Evolutionary conservation across 2,797 vertebrate species (phyloP).

Genomic region (Malacoraja senta): DNA sequence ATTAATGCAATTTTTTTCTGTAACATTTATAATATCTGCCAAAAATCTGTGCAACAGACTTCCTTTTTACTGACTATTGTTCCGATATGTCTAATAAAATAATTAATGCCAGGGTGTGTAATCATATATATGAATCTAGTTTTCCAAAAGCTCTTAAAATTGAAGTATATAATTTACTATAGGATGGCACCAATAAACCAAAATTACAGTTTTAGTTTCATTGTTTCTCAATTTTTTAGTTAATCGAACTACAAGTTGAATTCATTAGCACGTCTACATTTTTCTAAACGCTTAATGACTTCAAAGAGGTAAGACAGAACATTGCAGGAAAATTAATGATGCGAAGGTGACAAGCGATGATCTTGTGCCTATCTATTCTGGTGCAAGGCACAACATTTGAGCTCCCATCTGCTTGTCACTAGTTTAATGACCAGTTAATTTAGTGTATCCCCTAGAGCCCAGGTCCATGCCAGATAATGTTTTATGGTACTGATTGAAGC

Average conservation of each 20-base stretch:
- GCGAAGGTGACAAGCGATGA: too few species aligned
- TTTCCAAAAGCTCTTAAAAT: not conserved
- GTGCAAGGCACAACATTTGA: too few species aligned
- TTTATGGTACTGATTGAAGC: too few species aligned
- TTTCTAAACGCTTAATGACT: not conserved
- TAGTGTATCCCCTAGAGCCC: too few species aligned
- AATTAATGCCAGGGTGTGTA: not conserved
- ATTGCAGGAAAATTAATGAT: too few species aligned
- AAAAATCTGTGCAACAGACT: slow-evolving; percentile 21
- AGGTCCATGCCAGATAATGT: too few species aligned
- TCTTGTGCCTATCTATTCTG: too few species aligned
- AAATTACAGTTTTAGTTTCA: not conserved
- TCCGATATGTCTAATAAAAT: slow-evolving; percentile 25
- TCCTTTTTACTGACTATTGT: slow-evolving; percentile 5
- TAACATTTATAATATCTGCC: not conserved
- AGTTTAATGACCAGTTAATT: too few species aligned
- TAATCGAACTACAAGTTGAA: not conserved
- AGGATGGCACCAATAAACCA: not conserved
- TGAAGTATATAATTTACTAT: not conserved
- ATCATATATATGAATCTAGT: not conserved
- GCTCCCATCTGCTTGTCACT: too few species aligned
- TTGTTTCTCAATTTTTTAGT: not conserved
- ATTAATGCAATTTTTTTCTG: not conserved
- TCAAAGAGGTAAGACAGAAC: too few species aligned
- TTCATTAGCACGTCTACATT: not conserved